These are phyloP conservation scores for Pangasius djambal DNA, from an alignment of 2,797 vertebrate genomes.

Conservation along the genomic window DNA sequence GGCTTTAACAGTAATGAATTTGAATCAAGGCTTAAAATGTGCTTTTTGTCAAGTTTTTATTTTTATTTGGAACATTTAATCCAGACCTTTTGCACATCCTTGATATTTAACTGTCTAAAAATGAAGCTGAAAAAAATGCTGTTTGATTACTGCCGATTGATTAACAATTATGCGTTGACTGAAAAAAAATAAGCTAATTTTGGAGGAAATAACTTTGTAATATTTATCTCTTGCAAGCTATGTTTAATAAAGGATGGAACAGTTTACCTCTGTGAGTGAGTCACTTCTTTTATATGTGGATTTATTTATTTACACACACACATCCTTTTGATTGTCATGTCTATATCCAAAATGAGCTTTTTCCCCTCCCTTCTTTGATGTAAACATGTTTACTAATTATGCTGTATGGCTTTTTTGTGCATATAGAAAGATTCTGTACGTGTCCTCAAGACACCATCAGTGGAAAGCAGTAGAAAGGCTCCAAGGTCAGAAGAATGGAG, in stretches of 20 bases:
- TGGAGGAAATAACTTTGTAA: conserved; percentile 99
- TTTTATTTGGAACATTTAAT: conserved; percentile 76
- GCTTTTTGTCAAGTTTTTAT: conserved; percentile 66
- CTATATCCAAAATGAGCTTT: neutral
- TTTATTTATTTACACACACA: neutral
- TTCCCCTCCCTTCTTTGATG: neutral
- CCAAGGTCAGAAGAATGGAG: neutral
- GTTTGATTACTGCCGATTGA: conserved; percentile 92
- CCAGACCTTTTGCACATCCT: conserved; percentile 92
- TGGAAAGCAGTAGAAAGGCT: neutral
- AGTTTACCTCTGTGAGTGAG: conserved; percentile 80
- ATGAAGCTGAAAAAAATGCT: conserved; percentile 76
- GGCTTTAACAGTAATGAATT: conserved; percentile 62
- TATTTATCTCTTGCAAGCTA: conserved; percentile 99
- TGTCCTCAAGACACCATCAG: neutral
- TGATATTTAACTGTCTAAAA: conserved; percentile 93
- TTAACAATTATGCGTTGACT: conserved; percentile 90
- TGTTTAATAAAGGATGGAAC: conserved; percentile 99
- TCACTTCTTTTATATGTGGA: conserved; percentile 41
- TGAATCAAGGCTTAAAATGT: conserved; percentile 60
- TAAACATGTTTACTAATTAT: neutral
- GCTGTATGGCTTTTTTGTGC: neutral
- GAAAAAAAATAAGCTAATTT: conserved; percentile 96
- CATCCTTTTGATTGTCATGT: neutral
- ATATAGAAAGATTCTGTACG: neutral